These are phyloP conservation scores for Lates japonicus DNA, from an alignment of 2,797 vertebrate genomes.

Conservation along the genomic window DNA sequence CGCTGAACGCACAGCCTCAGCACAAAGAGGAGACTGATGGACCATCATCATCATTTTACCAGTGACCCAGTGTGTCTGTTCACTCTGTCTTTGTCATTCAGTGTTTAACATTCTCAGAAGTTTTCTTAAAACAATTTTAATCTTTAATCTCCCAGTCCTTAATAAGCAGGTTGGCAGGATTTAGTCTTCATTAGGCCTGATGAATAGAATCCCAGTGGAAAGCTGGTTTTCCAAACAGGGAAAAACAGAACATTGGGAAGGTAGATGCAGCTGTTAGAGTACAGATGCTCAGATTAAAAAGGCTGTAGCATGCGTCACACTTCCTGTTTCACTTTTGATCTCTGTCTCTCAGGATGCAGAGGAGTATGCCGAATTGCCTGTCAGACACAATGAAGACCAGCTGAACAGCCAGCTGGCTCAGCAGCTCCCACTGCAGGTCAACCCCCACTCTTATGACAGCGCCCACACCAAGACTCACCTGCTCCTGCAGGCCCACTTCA, in stretches of 20 bases:
- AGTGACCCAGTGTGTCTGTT: background rate
- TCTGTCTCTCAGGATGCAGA: slow-evolving; percentile 90
- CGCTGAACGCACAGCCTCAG: slow-evolving; percentile 5
- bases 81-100: background rate
- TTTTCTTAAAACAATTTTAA: slow-evolving; percentile 1
- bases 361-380: slow-evolving; percentile 96
- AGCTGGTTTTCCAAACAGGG: slow-evolving; percentile 1
- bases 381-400: slow-evolving; percentile 99
- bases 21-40: slow-evolving; percentile 38
- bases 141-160: background rate
- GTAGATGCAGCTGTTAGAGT: slow-evolving; percentile 47
- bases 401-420: slow-evolving; percentile 95
- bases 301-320: slow-evolving; percentile 11
- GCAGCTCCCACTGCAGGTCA: slow-evolving; percentile 93
- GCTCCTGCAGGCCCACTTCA: slow-evolving; percentile 96
- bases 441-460: slow-evolving; percentile 94
- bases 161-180: background rate
- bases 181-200: background rate
- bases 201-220: background rate
- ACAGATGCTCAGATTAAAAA: slow-evolving; percentile 44
- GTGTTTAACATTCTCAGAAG: background rate
- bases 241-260: background rate
- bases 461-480: slow-evolving; percentile 97
- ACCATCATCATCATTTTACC: slow-evolving; percentile 14
- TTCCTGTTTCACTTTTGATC: slow-evolving; percentile 49